Evolutionary conservation across 2,113 vertebrate genomes (phyloP), one percentile per base, ranked within the genome.

Genomic region (Cettia cetti): DNA sequence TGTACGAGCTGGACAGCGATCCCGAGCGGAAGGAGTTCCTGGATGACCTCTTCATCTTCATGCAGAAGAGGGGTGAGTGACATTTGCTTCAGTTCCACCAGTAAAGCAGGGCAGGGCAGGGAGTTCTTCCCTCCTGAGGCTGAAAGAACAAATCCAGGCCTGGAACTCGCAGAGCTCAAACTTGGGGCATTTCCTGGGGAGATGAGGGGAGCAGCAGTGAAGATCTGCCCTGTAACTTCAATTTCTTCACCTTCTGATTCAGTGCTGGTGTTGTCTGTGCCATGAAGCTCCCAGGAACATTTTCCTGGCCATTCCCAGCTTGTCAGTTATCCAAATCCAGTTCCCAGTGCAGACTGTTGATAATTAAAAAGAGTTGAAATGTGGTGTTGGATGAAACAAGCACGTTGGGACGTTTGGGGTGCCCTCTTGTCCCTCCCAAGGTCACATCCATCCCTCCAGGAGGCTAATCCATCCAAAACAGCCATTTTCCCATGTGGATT

Each of bases 41-140:
- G 47, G 99, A 99, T 66, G 98, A 99, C 45, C 98, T 99, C 59
- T 99, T 99, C 89, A 53, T 99, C 94, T 99, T 99, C 64, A 99
- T 99, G 99, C 99, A 99, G 97, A 99, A 99, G 97, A 98, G 99
- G 96, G 99, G 99, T 99, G 90, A 98, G 98, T 98, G 80, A 42
- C 15, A 3, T 52, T 50, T 24, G 2, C 44, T 75, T 27, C 52
- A 31, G 27, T 30, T 49, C 15, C 2, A 0, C 3, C 18, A 2
- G 19, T 12, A 6, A 30, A 80, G 16, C 2, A 3, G 44, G 74
- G 13, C 21, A 13, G 21, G 20, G 7, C 12, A 18, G 21, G 14
- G 37, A 44, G 37, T 86, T 53, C 35, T 30, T 54, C 61, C 50
- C 14, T 15, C 44, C 37, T 37, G n/a, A n/a, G n/a, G n/a, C n/a